Evolutionary conservation across 2,797 vertebrate species (phyloP).

Genomic region (Amazona finschi): DNA sequence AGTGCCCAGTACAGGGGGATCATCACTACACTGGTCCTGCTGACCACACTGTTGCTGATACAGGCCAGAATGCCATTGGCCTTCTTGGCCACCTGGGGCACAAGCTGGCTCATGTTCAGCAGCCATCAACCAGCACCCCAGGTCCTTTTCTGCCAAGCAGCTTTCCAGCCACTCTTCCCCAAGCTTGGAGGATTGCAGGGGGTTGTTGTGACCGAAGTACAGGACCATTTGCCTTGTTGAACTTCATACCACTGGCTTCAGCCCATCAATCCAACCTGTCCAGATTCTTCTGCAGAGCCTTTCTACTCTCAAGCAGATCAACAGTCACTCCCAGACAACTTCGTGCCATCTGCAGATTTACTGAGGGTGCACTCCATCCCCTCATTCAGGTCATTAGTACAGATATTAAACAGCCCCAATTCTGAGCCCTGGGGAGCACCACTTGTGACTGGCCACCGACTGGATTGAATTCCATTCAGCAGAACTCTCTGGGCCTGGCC

Average conservation of each 20-base stretch:
- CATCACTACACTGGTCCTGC: background rate
- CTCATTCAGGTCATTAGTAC: background rate
- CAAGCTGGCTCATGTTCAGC: background rate
- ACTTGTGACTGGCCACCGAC: background rate
- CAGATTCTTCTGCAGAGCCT: background rate
- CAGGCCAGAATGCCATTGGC: background rate
- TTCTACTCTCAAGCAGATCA: background rate
- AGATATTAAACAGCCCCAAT: background rate
- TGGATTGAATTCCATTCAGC: background rate
- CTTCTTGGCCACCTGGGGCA: background rate
- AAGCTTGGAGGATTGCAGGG: background rate
- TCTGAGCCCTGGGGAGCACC: background rate
- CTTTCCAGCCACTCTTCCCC: background rate
- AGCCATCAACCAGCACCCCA: fast-evolving
- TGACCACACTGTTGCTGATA: background rate
- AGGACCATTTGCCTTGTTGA: background rate
- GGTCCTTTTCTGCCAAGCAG: background rate
- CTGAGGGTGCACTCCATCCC: background rate
- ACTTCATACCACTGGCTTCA: background rate
- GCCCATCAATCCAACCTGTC: background rate
- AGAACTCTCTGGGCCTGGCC: background rate
- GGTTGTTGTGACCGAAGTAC: background rate
- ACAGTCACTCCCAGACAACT: background rate
- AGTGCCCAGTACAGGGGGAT: too few relatives aligned
- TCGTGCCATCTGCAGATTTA: background rate